These are phyloP conservation scores for Lacerta viridis DNA, from an alignment of 2,797 vertebrate species.

Conservation along the genomic window DNA sequence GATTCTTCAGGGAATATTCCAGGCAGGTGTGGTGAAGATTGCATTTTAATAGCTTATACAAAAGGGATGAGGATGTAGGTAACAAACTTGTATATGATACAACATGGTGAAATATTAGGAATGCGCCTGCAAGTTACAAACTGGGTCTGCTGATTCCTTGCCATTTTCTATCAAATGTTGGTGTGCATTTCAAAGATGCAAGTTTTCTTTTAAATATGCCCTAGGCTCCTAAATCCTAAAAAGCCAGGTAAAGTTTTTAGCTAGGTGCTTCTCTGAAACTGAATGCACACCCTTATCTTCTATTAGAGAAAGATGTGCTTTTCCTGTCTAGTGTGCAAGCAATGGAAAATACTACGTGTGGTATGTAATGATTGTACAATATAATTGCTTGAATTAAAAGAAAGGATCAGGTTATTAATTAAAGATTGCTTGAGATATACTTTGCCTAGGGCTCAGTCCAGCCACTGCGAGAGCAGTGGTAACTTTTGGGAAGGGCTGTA, in stretches of 20 bases:
- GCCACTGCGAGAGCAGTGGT: not conserved
- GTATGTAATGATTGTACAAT: not conserved
- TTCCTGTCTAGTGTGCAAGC: not conserved
- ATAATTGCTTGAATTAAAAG: slow-evolving; percentile 9
- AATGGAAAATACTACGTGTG: not conserved
- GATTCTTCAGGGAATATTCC: not conserved
- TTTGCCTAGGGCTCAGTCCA: not conserved
- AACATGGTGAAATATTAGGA: not conserved
- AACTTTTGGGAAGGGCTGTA: not conserved
- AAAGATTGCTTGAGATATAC: slow-evolving; percentile 38
- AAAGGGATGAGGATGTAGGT: not conserved
- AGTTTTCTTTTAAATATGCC: slow-evolving; percentile 3
- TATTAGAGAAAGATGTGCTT: not conserved
- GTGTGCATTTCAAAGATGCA: not conserved
- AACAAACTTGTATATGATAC: not conserved
- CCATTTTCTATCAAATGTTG: not conserved
- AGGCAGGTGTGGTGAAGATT: not conserved
- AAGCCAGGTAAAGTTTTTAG: not conserved
- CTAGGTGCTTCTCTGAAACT: not conserved
- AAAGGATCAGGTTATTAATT: not conserved
- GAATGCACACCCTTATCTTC: not conserved
- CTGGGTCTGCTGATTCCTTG: not conserved
- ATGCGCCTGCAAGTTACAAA: not conserved
- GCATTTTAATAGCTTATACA: slow-evolving; percentile 15
- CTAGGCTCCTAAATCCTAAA: slow-evolving; percentile 4